Evolutionary conservation across 2,113 vertebrate species (phyloP).

Genomic region (Phoenicopterus ruber): DNA sequence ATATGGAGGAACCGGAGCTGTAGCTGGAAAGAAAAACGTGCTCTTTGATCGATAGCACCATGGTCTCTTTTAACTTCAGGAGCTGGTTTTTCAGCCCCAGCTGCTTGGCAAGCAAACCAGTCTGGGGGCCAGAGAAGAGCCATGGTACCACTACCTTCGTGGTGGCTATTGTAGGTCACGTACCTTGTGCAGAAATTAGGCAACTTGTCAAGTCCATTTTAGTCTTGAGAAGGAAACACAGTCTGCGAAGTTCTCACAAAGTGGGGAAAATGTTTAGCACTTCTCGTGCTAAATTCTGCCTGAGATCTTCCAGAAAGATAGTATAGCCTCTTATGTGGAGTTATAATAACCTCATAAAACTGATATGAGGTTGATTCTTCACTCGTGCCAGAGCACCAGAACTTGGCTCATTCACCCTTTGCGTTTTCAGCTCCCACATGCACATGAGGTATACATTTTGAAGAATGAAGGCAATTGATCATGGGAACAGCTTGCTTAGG

Average conservation of each 20-base stretch:
- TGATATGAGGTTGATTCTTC: not conserved
- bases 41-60: not conserved
- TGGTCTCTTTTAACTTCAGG: not conserved
- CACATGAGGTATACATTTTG: not conserved
- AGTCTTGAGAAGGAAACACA: not conserved
- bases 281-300: not conserved
- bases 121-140: not conserved
- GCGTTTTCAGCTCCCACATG: not conserved
- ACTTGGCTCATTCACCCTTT: not conserved
- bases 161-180: not conserved
- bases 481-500: not conserved
- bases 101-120: not conserved
- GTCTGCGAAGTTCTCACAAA: not conserved
- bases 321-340: not conserved
- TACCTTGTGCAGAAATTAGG: not conserved
- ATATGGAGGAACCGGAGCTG: not conserved
- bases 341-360: not conserved
- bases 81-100: not conserved
- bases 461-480: not conserved
- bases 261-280: not conserved
- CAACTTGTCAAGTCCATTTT: not conserved
- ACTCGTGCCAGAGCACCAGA: not conserved
- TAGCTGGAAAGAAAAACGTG: not conserved
- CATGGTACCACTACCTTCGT: not conserved
- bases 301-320: not conserved